A percentile compares a stretch with the other conserved stretches of the same genome.
Conservation (phyloP, 2,113 vertebrate genomes). For the Anoplopoma fimbria region DNA sequence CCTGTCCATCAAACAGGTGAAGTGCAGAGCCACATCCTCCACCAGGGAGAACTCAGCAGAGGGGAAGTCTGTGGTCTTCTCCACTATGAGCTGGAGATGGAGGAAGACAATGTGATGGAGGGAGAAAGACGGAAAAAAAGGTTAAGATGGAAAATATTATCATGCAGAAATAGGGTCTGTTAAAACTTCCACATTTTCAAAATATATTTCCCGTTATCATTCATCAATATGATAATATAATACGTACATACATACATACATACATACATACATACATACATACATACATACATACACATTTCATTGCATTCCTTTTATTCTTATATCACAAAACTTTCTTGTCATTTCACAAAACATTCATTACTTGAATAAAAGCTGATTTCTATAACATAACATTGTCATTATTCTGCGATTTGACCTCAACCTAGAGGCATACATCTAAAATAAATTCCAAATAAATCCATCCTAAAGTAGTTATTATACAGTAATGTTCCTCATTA, state of each 20-base stretch:
- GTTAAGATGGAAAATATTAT: not conserved
- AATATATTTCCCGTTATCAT: too few species aligned
- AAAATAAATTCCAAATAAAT: not conserved
- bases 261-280: not conserved
- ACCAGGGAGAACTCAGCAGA: constrained; percentile 94
- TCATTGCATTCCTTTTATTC: not conserved
- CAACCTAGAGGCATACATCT: not conserved
- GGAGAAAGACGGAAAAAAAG: not conserved
- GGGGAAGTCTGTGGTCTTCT: constrained; percentile 95
- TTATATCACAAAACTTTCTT: not conserved
- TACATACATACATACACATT: too few species aligned
- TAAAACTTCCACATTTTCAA: not conserved
- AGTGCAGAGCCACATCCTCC: constrained; percentile 96
- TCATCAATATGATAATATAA: not conserved
- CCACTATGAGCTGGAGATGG: constrained; percentile 91
- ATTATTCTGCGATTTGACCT: not conserved
- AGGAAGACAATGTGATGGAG: not conserved
- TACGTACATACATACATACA: not conserved
- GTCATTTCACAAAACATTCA: not conserved
- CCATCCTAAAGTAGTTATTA: not conserved
- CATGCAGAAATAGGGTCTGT: not conserved
- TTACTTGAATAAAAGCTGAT: not conserved
- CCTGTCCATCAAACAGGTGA: constrained; percentile 96
- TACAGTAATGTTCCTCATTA: not conserved
- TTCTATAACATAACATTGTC: not conserved